Percentiles rank a stretch among this genome's conserved stretches.
phyloP scores from a whole-genome alignment of 1,140 invertebrate species.

The Drosophila parvula region DNA sequence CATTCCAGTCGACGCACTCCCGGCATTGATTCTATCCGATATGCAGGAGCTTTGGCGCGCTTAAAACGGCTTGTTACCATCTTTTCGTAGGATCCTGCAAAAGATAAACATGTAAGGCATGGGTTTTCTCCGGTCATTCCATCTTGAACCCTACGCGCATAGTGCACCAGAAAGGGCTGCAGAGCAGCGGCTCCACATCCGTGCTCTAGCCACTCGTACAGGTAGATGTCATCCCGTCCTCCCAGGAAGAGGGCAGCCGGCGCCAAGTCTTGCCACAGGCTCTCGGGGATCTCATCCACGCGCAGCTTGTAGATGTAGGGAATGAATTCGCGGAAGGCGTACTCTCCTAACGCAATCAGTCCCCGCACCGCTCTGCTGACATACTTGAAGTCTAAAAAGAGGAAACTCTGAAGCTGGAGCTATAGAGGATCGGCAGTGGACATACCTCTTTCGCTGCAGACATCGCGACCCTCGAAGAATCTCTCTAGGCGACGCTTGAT shows the following conservation, averaged over 20 bases:
- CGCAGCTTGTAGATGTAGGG: constrained; percentile 77
- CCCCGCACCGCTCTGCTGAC: constrained; percentile 72
- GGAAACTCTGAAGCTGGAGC: not conserved
- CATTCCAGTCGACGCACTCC: constrained; percentile 78
- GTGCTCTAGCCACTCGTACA: constrained; percentile 80
- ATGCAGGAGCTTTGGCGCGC: constrained; percentile 37
- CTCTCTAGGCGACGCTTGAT: constrained; percentile 66
- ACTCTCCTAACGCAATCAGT: constrained; percentile 76
- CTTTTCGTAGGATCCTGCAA: constrained; percentile 53
- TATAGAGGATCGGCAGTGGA: not conserved
- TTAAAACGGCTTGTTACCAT: constrained; percentile 42
- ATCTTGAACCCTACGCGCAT: constrained; percentile 42
- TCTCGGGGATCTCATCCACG: constrained; percentile 58
- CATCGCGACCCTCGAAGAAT: constrained; percentile 68
- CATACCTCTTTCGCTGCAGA: constrained; percentile 66
- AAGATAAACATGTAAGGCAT: not conserved
- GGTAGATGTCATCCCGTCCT: constrained; percentile 74
- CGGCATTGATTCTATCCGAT: constrained; percentile 58
- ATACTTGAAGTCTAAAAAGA: constrained; percentile 67
- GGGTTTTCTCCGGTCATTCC: rapidly evolving
- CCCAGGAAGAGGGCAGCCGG: constrained; percentile 68
- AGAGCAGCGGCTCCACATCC: constrained; percentile 71
- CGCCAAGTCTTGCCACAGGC: constrained; percentile 65
- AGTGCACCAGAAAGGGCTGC: constrained; percentile 74
- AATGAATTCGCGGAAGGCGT: constrained; percentile 81